Evolutionary conservation across 2,113 vertebrate genomes (phyloP), one percentile per base, ranked within the genome.

Genomic region (Cyphomyrus plagiostoma): DNA sequence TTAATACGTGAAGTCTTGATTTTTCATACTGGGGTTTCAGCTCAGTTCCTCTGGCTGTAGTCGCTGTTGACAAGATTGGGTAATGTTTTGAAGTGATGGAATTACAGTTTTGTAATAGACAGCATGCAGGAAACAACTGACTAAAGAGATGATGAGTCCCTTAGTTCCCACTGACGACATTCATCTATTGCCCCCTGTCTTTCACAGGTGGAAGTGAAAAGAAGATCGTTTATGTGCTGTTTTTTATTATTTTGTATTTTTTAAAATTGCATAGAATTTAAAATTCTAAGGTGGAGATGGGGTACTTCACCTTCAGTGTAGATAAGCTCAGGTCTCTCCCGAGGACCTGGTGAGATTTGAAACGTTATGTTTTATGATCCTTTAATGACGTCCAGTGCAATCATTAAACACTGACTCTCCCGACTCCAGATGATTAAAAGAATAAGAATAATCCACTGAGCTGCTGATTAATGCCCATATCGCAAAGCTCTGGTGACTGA

Each of bases 121-220:
- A 88, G 13, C 23, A 26, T 49, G 62, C 88, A 50, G 48, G 48
- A 66, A 88, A 48, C 23, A 23, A 35, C 15, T 52, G 30, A 45
- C 74, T 48, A 53, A 87, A 87, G 85, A 17, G 49, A 11, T 15
- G 8, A 30, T 45, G 48, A 42, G 6, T 89, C 70, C 21, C 17
- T 39, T 6, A 46, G 50, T 21, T 26, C 42, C 15, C 9, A 74
- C n/a, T 17, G 87, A 88, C 48, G 19, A 11, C 66, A 35, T 80
- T 26, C 46, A 35, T 70, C n/a, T 77, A 9, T 52, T 77, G 74
- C 88, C 88, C 88, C 88, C 88, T 89, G 88, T 82, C 88, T 56
- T 49, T 80, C 74, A 42, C 21, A 39, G 21, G 30, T 46, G 70
- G 88, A 89, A 89, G 17, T 83, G 74, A 56, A 56, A 4, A 45